phyloP scores from a whole-genome alignment of 2,888 invertebrate genomes.

The Cosmorhoe ocellata region DNA sequence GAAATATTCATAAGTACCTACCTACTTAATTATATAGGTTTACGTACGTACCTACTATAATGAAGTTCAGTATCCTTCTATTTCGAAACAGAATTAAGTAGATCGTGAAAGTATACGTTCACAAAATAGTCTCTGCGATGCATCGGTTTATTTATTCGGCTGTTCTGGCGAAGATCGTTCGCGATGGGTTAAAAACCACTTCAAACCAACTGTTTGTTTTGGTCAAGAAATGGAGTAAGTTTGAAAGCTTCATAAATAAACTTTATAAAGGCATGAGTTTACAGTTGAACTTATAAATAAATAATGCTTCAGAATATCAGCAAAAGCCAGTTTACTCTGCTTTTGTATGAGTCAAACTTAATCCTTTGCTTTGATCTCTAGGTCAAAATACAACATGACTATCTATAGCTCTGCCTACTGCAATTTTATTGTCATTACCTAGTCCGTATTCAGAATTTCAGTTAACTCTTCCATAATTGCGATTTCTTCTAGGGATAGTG shows the following conservation, averaged over 20 bases:
- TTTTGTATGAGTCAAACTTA: slow-evolving; percentile 5
- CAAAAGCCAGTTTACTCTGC: background rate
- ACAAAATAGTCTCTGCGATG: slow-evolving; percentile 6
- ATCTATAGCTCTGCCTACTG: no score
- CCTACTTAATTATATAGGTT: no score
- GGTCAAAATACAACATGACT: background rate
- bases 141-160: slow-evolving; percentile 19
- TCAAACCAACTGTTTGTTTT: slow-evolving; percentile 18
- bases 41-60: no score
- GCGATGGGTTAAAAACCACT: slow-evolving; percentile 13
- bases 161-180: slow-evolving; percentile 21
- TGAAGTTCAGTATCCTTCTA: slow-evolving; percentile 22
- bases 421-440: no score
- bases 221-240: slow-evolving; percentile 7
- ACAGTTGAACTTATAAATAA: slow-evolving; percentile 1
- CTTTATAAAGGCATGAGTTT: background rate
- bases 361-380: no score
- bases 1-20: slow-evolving; percentile 38
- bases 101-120: slow-evolving; percentile 26
- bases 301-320: background rate
- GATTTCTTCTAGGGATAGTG: no score
- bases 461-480: no score
- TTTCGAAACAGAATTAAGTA: slow-evolving; percentile 24
- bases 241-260: slow-evolving; percentile 27
- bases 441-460: no score